Conservation (phyloP, 64 coral and sea anemone species). For the Acropora tenuis region DNA sequence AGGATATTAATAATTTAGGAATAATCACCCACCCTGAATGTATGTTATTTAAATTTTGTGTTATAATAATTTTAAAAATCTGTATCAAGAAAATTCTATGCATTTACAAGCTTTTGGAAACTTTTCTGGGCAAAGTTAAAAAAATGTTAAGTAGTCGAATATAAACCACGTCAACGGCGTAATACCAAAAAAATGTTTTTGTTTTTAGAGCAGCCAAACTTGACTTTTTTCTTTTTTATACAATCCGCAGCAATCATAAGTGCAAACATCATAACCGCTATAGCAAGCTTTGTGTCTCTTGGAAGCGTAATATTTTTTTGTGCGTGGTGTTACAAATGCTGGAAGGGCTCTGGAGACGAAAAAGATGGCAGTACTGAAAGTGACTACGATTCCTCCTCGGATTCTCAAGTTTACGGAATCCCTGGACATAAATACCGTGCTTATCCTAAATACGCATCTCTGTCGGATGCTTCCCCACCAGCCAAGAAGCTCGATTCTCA, state of each 20-base stretch:
- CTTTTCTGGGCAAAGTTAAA: too few species aligned
- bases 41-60: too few species aligned
- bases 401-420: slow-evolving; percentile 43
- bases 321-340: slow-evolving; percentile 70
- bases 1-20: neutral
- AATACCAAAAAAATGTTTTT: too few species aligned
- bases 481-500: slow-evolving; percentile 29
- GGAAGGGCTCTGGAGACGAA: slow-evolving; percentile 50
- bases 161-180: too few species aligned
- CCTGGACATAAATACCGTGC: slow-evolving; percentile 45
- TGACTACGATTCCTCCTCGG: slow-evolving; percentile 46
- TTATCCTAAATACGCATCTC: neutral
- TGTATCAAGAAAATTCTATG: neutral
- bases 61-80: neutral
- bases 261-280: slow-evolving; percentile 5
- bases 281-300: slow-evolving; percentile 54
- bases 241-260: neutral
- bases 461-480: slow-evolving; percentile 13
- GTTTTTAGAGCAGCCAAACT: neutral
- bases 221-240: neutral
- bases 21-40: too few species aligned
- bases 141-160: too few species aligned
- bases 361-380: slow-evolving; percentile 17
- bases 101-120: neutral
- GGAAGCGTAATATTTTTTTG: slow-evolving; percentile 55